Evolutionary conservation across 2,797 vertebrate species (phyloP).

Genomic region (Intellagama lesueurii): DNA sequence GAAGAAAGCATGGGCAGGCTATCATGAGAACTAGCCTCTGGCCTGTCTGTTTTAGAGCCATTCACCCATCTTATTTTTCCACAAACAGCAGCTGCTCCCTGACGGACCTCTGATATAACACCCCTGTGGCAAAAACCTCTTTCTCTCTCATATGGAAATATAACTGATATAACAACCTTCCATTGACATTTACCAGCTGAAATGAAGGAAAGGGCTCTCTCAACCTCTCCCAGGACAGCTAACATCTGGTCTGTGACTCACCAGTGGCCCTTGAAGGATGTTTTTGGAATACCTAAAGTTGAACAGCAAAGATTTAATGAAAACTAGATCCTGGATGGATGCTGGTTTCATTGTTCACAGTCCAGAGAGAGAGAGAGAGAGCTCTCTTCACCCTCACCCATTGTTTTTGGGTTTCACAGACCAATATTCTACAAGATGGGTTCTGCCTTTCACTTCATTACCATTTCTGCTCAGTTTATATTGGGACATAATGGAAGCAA

Average conservation of each 20-base stretch:
- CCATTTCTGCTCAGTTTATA: neutral
- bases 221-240: neutral
- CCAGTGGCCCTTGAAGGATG: neutral
- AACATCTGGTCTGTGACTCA: conserved; percentile 19
- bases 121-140: neutral
- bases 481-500: neutral
- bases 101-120: conserved; percentile 3
- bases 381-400: neutral
- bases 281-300: conserved; percentile 4
- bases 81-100: conserved; percentile 18
- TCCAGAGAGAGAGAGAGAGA: neutral
- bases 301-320: neutral
- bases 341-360: neutral
- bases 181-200: conserved; percentile 13
- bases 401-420: neutral
- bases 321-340: neutral
- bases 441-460: neutral
- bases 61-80: conserved; percentile 23
- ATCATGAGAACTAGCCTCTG: conserved; percentile 15
- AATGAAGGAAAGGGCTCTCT: conserved; percentile 1
- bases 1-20: neutral
- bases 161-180: conserved; percentile 11
- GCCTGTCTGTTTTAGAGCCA: conserved; percentile 22
- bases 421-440: neutral
- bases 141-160: neutral